phyloP scores from a whole-genome alignment of 2,888 invertebrate species.

The Perdita meconis region DNA sequence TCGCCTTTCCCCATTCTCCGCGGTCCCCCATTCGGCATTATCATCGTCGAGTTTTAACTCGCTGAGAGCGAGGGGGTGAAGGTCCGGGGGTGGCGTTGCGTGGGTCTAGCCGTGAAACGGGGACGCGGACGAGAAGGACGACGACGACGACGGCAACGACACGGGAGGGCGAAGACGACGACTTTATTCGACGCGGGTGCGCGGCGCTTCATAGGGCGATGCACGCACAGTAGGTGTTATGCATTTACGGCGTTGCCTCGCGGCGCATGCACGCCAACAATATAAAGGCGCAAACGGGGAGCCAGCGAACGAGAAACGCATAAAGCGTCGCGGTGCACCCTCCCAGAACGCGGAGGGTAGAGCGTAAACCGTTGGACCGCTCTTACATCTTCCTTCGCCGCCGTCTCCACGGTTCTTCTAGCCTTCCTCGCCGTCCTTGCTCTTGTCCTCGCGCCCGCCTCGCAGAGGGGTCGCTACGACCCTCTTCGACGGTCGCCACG shows the following conservation, averaged over 20 bases:
- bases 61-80: background rate
- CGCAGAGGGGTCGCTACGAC: background rate
- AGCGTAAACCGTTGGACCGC: conserved; percentile 49
- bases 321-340: conserved; percentile 52
- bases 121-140: conserved; percentile 3
- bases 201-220: conserved; percentile 36
- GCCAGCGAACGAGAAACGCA: conserved; percentile 62
- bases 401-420: background rate
- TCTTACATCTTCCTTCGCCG: conserved; percentile 31
- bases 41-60: conserved; percentile 46
- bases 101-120: conserved; percentile 8
- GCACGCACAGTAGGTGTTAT: conserved; percentile 60
- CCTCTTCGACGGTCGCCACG: conserved; percentile 4
- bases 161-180: conserved; percentile 12
- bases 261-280: conserved; percentile 52
- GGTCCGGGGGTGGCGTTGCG: background rate
- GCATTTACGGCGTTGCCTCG: conserved; percentile 56
- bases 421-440: conserved; percentile 13
- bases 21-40: conserved; percentile 42
- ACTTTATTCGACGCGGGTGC: conserved; percentile 38
- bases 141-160: conserved; percentile 2
- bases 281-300: conserved; percentile 55
- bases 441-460: conserved; percentile 28
- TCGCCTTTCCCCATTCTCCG: conserved; percentile 23
- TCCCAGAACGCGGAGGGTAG: conserved; percentile 37